Percentiles rank a stretch among this genome's conserved stretches.
Conservation (phyloP, 2,888 invertebrate species). For the Limnephilus marmoratus region DNA sequence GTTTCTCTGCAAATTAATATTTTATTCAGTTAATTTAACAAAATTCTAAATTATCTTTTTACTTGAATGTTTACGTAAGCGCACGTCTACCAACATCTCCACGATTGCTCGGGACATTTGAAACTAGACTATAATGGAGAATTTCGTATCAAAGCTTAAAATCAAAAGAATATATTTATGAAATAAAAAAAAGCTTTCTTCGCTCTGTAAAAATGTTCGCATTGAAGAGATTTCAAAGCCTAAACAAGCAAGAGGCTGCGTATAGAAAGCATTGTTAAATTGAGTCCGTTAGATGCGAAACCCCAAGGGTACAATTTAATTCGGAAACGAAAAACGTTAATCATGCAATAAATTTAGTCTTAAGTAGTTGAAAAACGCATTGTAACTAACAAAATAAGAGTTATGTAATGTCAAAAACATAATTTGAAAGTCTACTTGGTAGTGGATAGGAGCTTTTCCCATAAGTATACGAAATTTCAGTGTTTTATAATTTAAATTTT, state of each 20-base stretch:
- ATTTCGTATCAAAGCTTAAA: neutral
- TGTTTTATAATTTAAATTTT: too few species aligned
- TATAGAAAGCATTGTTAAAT: neutral
- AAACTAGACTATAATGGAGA: neutral
- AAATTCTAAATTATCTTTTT: neutral
- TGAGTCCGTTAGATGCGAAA: neutral
- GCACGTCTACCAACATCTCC: neutral
- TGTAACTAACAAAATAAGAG: neutral
- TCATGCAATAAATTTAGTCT: neutral
- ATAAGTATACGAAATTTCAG: too few species aligned
- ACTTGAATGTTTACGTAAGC: neutral
- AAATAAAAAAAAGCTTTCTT: neutral
- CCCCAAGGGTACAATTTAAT: neutral
- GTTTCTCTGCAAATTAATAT: too few species aligned
- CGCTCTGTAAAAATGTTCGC: neutral
- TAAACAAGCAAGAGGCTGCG: neutral
- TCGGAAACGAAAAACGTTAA: neutral
- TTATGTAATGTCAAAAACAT: neutral
- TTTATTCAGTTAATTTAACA: too few species aligned
- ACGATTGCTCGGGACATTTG: neutral
- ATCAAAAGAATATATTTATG: neutral
- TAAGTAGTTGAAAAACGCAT: neutral
- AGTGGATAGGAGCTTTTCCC: too few species aligned
- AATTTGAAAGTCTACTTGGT: too few species aligned
- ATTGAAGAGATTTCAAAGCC: neutral